phyloP scores from a whole-genome alignment of 2,797 vertebrate species.

The Myripristis murdjan region DNA sequence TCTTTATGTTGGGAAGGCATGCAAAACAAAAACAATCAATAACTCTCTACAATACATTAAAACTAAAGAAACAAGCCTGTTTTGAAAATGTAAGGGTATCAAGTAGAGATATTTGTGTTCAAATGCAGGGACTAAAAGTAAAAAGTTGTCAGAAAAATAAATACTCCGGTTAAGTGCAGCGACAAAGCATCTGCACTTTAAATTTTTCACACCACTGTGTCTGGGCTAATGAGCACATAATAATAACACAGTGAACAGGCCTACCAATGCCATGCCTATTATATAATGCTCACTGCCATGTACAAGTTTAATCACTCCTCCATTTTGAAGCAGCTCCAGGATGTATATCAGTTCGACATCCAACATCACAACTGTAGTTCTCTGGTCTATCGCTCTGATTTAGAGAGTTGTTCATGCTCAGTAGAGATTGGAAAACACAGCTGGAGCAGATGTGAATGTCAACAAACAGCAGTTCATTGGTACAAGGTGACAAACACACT shows the following conservation, averaged over 20 bases:
- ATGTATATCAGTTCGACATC: background rate
- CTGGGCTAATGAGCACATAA: background rate
- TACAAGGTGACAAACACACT: background rate
- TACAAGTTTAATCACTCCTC: background rate
- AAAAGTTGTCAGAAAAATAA: too few species aligned
- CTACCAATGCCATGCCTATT: background rate
- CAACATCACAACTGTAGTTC: background rate
- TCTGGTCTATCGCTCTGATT: background rate
- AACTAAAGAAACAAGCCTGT: too few species aligned
- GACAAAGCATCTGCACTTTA: too few species aligned
- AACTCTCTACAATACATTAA: too few species aligned
- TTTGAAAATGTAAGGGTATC: too few species aligned
- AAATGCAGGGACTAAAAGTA: too few species aligned
- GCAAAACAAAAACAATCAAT: too few species aligned
- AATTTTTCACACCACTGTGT: too few species aligned
- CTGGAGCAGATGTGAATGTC: background rate
- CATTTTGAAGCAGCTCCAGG: constrained; percentile 1
- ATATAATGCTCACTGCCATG: background rate
- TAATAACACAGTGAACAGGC: too few species aligned
- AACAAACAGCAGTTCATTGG: background rate
- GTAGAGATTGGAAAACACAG: background rate
- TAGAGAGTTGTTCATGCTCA: background rate
- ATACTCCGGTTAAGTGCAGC: too few species aligned
- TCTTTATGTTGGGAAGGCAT: too few species aligned
- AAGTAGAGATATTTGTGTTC: too few species aligned